Base-by-base conservation (phyloP, 2,888 invertebrate genomes). In the Sarcophaga variegata region DNA sequence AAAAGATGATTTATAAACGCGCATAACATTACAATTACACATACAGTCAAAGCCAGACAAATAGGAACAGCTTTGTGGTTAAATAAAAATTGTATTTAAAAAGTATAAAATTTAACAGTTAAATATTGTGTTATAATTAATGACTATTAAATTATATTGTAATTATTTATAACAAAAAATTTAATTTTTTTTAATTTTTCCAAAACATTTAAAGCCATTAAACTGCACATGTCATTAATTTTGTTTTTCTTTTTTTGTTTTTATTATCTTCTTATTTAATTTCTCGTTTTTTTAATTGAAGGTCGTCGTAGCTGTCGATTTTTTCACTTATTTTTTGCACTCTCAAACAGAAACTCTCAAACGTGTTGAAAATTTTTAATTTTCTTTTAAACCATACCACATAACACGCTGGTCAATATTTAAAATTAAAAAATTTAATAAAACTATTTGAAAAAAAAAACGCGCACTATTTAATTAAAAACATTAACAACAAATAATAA, bases 351-450 rank as follows among this genome's bases (percentile, higher is more conserved):
- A 37, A 37, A 37, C 37, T 37, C 37, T 37, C 8, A 37, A 37
- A 37, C 37, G 4, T 64, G 54, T 27, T 71, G 22, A 20, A 20
- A 12, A 2, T 72, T 37, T 47, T 66, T 47, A 25, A 49, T n/a
- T 76, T 17, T 64, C 64, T 49, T 47, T 17, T 47, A 1, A 37
- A 37, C 2, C 37, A 10, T 37, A 37, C 37, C 37, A 37, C 37
- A 37, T 37, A 37, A 37, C 37, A 37, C 37, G 37, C 37, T 37
- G 10, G 8, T 37, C 37, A 37, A 37, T 10, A 37, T 25, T 25
- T 49, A 27, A 45, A 47, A 49, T 22, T 72, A 67, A 77, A 72
- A 67, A 72, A 74, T 17, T 49, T 71, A 47, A 71, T 54, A 71
- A 60, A 20, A 12, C 8, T 45, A 17, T 62, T 60, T 72, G 20